Evolutionary conservation across 1,140 invertebrate species (phyloP).

Genomic region (Dreissena rostriformis): DNA sequence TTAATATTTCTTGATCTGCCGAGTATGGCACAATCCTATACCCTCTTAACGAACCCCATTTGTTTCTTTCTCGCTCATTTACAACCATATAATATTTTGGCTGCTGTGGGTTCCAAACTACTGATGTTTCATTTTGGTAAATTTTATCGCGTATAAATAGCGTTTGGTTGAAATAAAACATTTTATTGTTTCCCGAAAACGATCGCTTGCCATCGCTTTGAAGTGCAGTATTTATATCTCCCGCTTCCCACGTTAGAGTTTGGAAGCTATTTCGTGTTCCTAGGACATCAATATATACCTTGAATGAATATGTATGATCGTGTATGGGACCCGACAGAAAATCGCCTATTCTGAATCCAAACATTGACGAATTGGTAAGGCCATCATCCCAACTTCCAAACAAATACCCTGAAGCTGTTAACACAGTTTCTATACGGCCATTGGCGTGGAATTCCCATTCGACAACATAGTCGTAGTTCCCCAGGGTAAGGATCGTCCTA

Average conservation of each 20-base stretch:
- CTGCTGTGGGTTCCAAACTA: neutral
- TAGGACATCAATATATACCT: conserved; percentile 66
- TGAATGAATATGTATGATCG: conserved; percentile 70
- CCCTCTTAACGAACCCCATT: conserved; percentile 33
- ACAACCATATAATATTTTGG: conserved; percentile 36
- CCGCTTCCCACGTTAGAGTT: conserved; percentile 44
- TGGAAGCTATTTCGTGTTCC: conserved; percentile 65
- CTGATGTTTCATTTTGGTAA: conserved; percentile 12
- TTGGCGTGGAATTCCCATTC: conserved; percentile 72
- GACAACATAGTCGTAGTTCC: conserved; percentile 76
- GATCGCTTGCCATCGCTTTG: neutral
- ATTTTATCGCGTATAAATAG: conserved; percentile 31
- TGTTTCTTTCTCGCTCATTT: conserved; percentile 39
- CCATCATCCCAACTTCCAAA: conserved; percentile 32
- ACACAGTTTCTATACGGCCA: conserved; percentile 48
- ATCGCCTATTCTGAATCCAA: conserved; percentile 59
- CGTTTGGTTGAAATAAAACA: conserved; percentile 31
- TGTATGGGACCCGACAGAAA: conserved; percentile 62
- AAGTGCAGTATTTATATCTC: neutral
- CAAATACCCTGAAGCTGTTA: conserved; percentile 58
- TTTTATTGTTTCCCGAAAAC: conserved; percentile 1
- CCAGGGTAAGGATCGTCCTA: conserved; percentile 63
- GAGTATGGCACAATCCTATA: conserved; percentile 28
- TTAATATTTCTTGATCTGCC: neutral
- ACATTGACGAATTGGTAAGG: conserved; percentile 10